Evolutionary conservation across 2,113 vertebrate genomes (phyloP).

Genomic region (Genyomyrus donnyi): DNA sequence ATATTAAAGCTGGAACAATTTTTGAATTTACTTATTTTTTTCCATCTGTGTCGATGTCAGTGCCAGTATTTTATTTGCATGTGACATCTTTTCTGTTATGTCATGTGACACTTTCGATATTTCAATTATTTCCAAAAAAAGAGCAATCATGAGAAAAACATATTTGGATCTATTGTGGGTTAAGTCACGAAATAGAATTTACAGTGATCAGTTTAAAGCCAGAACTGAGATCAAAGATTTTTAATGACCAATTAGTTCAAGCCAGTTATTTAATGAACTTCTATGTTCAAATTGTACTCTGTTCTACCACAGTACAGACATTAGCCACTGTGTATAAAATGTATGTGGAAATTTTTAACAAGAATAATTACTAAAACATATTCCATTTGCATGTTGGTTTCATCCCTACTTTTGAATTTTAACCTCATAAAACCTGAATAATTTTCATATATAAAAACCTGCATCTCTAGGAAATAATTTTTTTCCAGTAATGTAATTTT

Average conservation of each 20-base stretch:
- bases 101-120: neutral
- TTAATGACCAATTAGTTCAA: neutral
- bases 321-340: neutral
- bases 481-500: slow-evolving; percentile 5
- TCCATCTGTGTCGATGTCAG: neutral
- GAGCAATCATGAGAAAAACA: neutral
- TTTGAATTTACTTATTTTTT: neutral
- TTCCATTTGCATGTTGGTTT: neutral
- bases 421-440: neutral
- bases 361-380: neutral
- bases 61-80: neutral
- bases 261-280: neutral
- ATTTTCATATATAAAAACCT: neutral
- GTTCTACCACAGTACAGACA: neutral
- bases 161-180: neutral
- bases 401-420: neutral
- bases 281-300: neutral
- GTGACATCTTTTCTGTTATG: neutral
- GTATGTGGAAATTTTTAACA: neutral
- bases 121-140: neutral
- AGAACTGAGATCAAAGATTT: neutral
- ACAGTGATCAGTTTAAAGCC: neutral
- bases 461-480: neutral
- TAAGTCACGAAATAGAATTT: neutral
- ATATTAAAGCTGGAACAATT: neutral